A percentile compares a stretch with the other conserved stretches of the same genome.
Conservation (phyloP, 2,113 vertebrate genomes). For the Struthidea cinerea region DNA sequence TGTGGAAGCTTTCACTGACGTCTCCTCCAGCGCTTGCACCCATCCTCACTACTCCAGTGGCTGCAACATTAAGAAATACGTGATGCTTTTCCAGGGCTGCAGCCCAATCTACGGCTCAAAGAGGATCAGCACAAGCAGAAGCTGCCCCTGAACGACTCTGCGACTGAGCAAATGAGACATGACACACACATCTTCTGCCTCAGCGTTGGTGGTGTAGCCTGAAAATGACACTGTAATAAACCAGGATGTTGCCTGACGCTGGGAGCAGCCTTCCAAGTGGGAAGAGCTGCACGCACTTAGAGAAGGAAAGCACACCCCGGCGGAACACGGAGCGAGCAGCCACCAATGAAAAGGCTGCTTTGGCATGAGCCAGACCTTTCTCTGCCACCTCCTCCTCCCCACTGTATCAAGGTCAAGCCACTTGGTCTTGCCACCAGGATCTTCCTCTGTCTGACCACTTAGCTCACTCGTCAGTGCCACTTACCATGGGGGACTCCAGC, state of each 20-base stretch:
- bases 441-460: neutral
- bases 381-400: neutral
- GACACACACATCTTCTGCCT: neutral
- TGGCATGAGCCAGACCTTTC: neutral
- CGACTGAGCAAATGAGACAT: slow-evolving; percentile 6
- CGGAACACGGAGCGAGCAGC: neutral
- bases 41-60: neutral
- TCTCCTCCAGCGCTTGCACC: neutral
- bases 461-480: neutral
- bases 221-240: slow-evolving; percentile 10
- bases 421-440: neutral
- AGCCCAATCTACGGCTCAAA: neutral
- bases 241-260: neutral
- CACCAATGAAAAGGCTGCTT: neutral
- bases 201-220: neutral
- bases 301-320: neutral
- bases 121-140: neutral
- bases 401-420: neutral
- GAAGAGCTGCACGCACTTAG: neutral
- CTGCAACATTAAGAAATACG: neutral
- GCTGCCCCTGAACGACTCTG: neutral
- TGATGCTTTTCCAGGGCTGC: neutral
- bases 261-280: neutral
- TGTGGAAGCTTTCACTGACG: neutral
- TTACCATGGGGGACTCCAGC: neutral